phyloP scores from a whole-genome alignment of 1,140 invertebrate genomes.

The Euura saliciscinereae region DNA sequence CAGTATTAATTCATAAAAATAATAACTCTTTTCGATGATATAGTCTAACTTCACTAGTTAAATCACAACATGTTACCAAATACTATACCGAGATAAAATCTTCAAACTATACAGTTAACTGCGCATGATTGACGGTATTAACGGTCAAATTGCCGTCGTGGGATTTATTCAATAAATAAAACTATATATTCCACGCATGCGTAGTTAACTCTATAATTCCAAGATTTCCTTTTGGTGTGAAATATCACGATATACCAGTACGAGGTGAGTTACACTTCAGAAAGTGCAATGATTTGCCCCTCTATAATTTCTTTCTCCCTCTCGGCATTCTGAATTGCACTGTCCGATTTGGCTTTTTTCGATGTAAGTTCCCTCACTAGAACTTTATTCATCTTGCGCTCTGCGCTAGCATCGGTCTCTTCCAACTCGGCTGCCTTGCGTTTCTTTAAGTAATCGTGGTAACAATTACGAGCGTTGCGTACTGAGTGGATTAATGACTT shows the following conservation, averaged over 20 bases:
- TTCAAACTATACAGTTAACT: no score
- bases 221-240: neutral
- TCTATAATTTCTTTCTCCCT: neutral
- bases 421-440: neutral
- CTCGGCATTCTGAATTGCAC: neutral
- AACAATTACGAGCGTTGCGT: slow-evolving; percentile 15
- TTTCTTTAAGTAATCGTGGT: slow-evolving; percentile 12
- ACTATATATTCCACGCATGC: no score
- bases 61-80: neutral
- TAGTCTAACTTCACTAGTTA: neutral
- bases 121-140: no score
- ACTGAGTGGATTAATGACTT: slow-evolving; percentile 13
- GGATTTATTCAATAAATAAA: no score
- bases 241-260: neutral
- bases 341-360: neutral
- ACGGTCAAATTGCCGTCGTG: no score
- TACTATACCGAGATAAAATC: neutral
- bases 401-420: neutral
- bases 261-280: neutral
- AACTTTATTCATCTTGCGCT: slow-evolving; percentile 9
- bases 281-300: neutral
- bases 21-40: neutral
- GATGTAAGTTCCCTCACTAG: neutral
- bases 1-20: neutral
- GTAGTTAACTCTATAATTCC: no score